Base-by-base conservation (phyloP, 2,113 vertebrate genomes). In the Calidris pugnax region DNA sequence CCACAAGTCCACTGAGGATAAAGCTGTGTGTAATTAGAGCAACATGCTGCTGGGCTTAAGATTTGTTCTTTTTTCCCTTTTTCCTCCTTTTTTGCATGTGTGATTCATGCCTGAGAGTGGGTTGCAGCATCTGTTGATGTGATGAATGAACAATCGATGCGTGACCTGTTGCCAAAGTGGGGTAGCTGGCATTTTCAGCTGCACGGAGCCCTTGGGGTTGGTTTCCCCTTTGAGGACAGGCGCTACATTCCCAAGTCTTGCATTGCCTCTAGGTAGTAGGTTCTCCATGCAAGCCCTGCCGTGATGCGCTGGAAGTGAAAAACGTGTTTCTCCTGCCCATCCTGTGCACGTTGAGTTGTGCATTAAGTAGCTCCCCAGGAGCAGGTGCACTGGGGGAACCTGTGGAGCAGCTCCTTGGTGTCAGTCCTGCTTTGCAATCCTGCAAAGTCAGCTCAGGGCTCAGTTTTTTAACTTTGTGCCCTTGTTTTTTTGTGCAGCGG, bases 1-100 rank as follows among this genome's bases (percentile, higher is more conserved):
- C 28, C 7, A 16, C 21, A 16, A 6, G 4, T 30, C 33, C 12
- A 1, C 9, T 0, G 0, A 10, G 24, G 74, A 5, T 26, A 2
- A 41, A 48, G 47, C 6, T 39, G 48, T 19, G 30, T 30, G 26
- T 47, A 20, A 48, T n/a, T 12, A 35, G 17, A 47, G 12, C 26
- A 11, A 16, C 10, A 16, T 57, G 35, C 85, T 83, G 45, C 72
- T 53, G 62, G 51, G 20, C 35, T 83, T 55, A 11, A n/a, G 14
- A 33, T 66, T 67, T 4, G 0, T 12, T 48, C 45, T 27, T 41
- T 75, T 55, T 14, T 12, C 57, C 23, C 21, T 21, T 51, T 48
- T 12, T 2, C 14, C 53, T 23, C 5, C 13, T 67, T 45, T 73
- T 48, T 43, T 0, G 2, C 1, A 0, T 17, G 39, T 0, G 7